Evolutionary conservation across 2,797 vertebrate genomes (phyloP).

Genomic region (Rhabdophis nuchalis): DNA sequence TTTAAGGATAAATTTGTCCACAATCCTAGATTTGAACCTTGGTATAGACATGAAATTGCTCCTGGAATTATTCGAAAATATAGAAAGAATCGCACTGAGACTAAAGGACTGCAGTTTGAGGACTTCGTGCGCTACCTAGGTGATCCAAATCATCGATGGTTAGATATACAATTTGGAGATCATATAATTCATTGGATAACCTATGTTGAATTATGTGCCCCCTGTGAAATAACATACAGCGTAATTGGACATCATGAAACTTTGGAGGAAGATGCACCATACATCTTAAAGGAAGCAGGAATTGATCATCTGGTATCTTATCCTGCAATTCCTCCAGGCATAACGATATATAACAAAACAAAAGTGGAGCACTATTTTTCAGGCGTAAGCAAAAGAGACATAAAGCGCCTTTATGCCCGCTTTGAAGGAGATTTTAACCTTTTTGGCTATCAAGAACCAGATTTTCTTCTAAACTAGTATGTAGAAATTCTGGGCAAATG

Average conservation of each 20-base stretch:
- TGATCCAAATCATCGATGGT: slow-evolving; percentile 81
- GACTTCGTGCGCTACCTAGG: slow-evolving; percentile 97
- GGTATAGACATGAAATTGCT: slow-evolving; percentile 95
- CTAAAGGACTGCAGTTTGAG: slow-evolving; percentile 87
- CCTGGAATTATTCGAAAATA: slow-evolving; percentile 94
- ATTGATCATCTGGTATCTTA: slow-evolving; percentile 88
- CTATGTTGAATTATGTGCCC: slow-evolving; percentile 89
- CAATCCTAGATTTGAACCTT: slow-evolving; percentile 95
- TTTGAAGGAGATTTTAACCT: slow-evolving; percentile 92
- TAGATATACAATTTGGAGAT: slow-evolving; percentile 91
- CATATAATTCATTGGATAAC: slow-evolving; percentile 97
- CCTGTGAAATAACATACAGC: slow-evolving; percentile 88
- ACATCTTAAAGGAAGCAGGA: slow-evolving; percentile 85
- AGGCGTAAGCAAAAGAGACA: slow-evolving; percentile 86
- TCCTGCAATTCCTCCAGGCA: slow-evolving; percentile 91
- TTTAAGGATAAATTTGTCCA: slow-evolving; percentile 98
- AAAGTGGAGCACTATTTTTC: slow-evolving; percentile 92
- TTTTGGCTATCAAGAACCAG: slow-evolving; percentile 88
- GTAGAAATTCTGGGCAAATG: slow-evolving; percentile 33
- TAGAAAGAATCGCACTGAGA: slow-evolving; percentile 78
- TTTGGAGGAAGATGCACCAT: slow-evolving; percentile 85
- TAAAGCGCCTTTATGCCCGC: slow-evolving; percentile 82
- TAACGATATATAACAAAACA: slow-evolving; percentile 89
- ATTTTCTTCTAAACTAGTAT: slow-evolving; percentile 84
- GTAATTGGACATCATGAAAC: slow-evolving; percentile 94